Evolutionary conservation across 2,888 invertebrate species (phyloP).

Genomic region (Smittia sp.): DNA sequence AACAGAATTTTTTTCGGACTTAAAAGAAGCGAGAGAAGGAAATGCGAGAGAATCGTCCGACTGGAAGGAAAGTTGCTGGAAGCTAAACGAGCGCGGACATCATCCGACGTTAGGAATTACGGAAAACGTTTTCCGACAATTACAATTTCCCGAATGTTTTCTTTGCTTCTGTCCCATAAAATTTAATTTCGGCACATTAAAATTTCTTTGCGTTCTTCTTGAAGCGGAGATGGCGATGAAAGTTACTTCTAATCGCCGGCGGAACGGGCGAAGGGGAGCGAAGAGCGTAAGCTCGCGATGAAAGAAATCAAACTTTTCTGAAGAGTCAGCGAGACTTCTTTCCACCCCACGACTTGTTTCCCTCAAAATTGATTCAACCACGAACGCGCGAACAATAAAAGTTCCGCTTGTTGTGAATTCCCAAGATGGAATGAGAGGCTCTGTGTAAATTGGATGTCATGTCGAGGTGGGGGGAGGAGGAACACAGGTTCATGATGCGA

Average conservation of each 20-base stretch:
- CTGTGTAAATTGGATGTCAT: neutral
- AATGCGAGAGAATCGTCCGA: neutral
- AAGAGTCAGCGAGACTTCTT: neutral
- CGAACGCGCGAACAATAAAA: too few species aligned
- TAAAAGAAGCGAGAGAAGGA: neutral
- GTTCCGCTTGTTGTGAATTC: too few species aligned
- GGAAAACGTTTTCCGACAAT: neutral
- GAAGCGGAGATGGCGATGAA: neutral
- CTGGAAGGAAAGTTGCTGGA: neutral
- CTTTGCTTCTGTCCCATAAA: neutral
- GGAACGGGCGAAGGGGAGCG: neutral
- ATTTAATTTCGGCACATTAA: conserved; percentile 15
- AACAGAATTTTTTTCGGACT: neutral
- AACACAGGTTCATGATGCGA: neutral
- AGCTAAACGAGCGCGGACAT: neutral
- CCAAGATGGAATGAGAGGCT: neutral
- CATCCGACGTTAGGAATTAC: neutral
- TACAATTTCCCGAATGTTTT: conserved; percentile 3
- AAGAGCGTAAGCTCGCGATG: neutral
- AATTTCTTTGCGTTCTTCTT: neutral
- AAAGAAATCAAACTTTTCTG: neutral
- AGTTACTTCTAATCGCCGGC: neutral
- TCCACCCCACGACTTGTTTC: neutral
- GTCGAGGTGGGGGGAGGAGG: neutral
- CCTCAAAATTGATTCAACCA: too few species aligned